Conservation (phyloP, 1,140 invertebrate species). For the Rhyacophila brunnea region DNA sequence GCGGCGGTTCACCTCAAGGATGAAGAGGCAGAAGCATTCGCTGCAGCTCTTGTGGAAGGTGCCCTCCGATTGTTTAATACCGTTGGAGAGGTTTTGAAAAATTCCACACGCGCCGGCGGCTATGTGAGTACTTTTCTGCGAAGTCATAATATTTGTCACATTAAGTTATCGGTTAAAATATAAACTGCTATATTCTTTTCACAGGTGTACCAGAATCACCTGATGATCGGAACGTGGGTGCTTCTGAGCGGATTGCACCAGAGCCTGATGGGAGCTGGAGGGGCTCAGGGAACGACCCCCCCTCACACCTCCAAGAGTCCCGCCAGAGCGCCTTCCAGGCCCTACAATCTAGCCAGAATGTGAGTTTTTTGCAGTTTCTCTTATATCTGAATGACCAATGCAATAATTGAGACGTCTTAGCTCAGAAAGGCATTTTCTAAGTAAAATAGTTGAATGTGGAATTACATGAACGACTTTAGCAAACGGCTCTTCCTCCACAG, state of each 20-base stretch:
- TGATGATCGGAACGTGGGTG: conserved; percentile 85
- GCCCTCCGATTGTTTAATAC: conserved; percentile 70
- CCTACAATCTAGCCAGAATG: conserved; percentile 69
- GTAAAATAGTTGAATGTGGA: no score
- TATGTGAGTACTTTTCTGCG: conserved; percentile 62
- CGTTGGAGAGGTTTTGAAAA: conserved; percentile 76
- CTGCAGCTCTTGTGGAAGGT: conserved; percentile 63
- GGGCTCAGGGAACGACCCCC: conserved; percentile 37
- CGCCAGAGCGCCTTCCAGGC: conserved; percentile 44
- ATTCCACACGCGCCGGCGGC: conserved; percentile 82
- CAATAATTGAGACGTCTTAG: no score
- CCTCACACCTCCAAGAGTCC: conserved; percentile 45
- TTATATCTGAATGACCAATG: no score
- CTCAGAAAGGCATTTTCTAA: no score
- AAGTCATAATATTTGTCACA: no score
- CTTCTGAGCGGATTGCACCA: conserved; percentile 80
- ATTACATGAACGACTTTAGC: no score
- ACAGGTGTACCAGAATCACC: conserved; percentile 83
- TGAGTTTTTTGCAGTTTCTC: conserved; percentile 48
- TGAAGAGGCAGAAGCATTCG: conserved; percentile 67
- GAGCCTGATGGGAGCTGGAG: conserved; percentile 53
- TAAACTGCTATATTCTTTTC: no score
- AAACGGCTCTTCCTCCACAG: no score
- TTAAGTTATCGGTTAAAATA: no score
- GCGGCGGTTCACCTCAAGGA: conserved; percentile 59